A percentile compares a stretch with the other conserved stretches of the same genome.
These are phyloP conservation scores for Parasteatoda tepidariorum DNA, from an alignment of 1,140 invertebrate species.

Conservation along the genomic window DNA sequence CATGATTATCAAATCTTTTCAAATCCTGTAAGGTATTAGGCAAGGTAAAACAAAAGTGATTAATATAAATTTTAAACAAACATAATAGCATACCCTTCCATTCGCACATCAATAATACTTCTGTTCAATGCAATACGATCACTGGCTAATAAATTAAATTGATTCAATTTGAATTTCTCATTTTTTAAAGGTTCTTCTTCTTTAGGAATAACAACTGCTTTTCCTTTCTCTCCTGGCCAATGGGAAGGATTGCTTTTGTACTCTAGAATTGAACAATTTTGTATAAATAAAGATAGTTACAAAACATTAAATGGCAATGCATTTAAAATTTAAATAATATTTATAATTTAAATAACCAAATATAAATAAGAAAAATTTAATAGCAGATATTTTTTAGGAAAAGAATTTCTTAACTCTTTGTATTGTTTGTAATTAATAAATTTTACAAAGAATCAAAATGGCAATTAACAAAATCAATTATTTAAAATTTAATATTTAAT, in stretches of 20 bases:
- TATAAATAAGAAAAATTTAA: too few relatives aligned
- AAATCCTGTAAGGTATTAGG: too few relatives aligned
- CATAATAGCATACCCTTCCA: conserved; percentile 80
- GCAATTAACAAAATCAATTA: too few relatives aligned
- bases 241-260: conserved; percentile 68
- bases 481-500: too few relatives aligned
- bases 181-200: conserved; percentile 88
- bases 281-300: background rate
- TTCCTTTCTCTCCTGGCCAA: conserved; percentile 88
- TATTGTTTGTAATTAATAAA: too few relatives aligned
- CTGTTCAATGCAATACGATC: conserved; percentile 98
- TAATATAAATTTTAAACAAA: background rate
- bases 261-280: conserved; percentile 15
- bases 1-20: too few relatives aligned
- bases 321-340: too few relatives aligned
- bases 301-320: background rate
- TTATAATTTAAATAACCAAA: too few relatives aligned
- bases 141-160: conserved; percentile 98
- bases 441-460: too few relatives aligned
- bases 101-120: conserved; percentile 92
- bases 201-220: conserved; percentile 85
- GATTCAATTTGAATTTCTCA: conserved; percentile 94
- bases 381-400: too few relatives aligned
- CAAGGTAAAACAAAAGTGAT: too few relatives aligned
- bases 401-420: too few relatives aligned